phyloP scores from a whole-genome alignment of 2,888 invertebrate genomes.

The Spodoptera picta region DNA sequence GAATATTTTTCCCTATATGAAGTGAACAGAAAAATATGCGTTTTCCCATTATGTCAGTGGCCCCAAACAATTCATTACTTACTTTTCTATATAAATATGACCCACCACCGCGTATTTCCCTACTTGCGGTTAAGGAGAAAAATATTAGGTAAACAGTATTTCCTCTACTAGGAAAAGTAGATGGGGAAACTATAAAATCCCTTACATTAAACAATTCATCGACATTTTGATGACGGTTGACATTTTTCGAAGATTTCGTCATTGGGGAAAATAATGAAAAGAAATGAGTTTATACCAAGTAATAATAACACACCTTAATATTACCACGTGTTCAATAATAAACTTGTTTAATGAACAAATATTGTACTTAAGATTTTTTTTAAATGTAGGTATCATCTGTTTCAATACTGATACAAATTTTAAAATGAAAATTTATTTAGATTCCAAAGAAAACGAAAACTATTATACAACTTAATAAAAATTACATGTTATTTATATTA shows the following conservation, averaged over 20 bases:
- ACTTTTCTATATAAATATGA: conserved; percentile 31
- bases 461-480: conserved; percentile 24
- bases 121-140: conserved; percentile 9
- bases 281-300: too few relatives aligned
- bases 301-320: too few relatives aligned
- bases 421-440: conserved; percentile 46
- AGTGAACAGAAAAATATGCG: conserved; percentile 18
- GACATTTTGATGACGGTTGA: too few relatives aligned
- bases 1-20: conserved; percentile 18
- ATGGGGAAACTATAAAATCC: too few relatives aligned
- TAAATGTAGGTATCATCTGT: conserved; percentile 29
- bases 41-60: conserved; percentile 14
- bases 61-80: conserved; percentile 8
- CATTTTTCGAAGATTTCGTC: too few relatives aligned
- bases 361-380: conserved; percentile 32
- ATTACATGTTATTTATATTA: conserved; percentile 37
- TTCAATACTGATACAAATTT: conserved; percentile 26
- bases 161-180: conserved; percentile 16
- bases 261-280: too few relatives aligned
- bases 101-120: conserved; percentile 21
- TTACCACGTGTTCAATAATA: too few relatives aligned
- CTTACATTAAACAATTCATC: too few relatives aligned
- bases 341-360: background rate
- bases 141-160: conserved; percentile 11
- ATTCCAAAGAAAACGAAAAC: conserved; percentile 29